Conservation (phyloP, 2,888 invertebrate genomes). For the Sepioteuthis lessoniana region DNA sequence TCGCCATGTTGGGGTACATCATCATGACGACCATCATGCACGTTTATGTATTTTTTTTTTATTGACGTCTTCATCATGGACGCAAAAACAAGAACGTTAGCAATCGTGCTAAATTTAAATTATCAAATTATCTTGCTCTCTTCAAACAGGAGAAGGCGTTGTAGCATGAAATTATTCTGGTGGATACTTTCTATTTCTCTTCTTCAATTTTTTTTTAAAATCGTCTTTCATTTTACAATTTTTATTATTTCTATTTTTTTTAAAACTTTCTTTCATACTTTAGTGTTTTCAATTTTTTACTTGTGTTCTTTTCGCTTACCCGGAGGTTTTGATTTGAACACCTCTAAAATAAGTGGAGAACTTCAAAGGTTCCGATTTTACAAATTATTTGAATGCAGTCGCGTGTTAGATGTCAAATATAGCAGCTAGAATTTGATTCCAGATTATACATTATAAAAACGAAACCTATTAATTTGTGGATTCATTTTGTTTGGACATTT, state of each 20-base stretch:
- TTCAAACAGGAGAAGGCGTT: not conserved
- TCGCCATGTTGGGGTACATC: not conserved
- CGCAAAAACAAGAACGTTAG: not conserved
- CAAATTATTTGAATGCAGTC: not conserved
- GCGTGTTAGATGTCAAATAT: not conserved
- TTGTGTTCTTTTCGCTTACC: not conserved
- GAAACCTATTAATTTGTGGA: not conserved
- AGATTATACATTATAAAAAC: slow-evolving; percentile 1
- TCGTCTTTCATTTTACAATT: not conserved
- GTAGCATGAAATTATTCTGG: not conserved
- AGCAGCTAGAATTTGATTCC: not conserved
- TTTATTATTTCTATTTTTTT: not conserved
- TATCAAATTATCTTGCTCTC: not conserved
- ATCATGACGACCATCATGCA: not conserved
- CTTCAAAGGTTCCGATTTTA: not conserved
- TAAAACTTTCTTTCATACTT: not conserved
- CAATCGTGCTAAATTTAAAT: slow-evolving; percentile 2
- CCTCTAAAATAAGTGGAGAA: not conserved
- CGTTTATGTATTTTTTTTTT: not conserved
- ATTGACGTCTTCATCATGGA: not conserved
- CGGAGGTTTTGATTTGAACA: not conserved
- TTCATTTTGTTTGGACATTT: not conserved
- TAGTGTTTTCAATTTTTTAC: not conserved
- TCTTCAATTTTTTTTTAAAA: not conserved
- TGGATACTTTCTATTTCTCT: not conserved